A percentile compares a stretch with the other conserved stretches of the same genome.
Evolutionary conservation across 2,113 vertebrate species (phyloP).

Genomic region (Corythornis cristatus): DNA sequence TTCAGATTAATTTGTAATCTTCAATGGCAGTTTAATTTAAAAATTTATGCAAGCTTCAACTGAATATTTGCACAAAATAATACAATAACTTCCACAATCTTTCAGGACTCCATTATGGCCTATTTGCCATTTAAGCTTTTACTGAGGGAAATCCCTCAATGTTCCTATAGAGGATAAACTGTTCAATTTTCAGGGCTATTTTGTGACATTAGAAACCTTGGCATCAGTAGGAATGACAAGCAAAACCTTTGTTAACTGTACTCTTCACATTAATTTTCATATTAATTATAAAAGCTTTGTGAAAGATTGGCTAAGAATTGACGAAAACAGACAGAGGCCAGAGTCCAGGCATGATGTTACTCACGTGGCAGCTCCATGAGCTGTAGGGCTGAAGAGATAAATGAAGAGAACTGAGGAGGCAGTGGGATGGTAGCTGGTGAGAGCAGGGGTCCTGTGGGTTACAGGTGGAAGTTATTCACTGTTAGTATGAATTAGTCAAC

Average conservation of each 20-base stretch:
- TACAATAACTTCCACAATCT: neutral
- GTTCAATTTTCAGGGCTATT: neutral
- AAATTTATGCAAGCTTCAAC: neutral
- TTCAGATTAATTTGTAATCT: neutral
- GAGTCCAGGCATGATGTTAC: fast-evolving
- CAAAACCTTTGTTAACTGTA: neutral
- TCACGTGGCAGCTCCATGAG: fast-evolving
- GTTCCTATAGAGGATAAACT: neutral
- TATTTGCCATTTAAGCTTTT: neutral
- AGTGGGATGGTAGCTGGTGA: fast-evolving
- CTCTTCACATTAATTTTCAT: neutral
- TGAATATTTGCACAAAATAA: neutral
- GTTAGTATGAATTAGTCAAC: neutral
- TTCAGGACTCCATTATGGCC: neutral
- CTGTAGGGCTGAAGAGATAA: neutral
- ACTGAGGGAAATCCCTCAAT: neutral
- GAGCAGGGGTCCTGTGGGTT: neutral
- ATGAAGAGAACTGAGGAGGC: neutral
- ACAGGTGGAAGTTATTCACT: fast-evolving
- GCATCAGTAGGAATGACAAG: fast-evolving
- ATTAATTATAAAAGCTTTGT: neutral
- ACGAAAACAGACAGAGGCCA: neutral
- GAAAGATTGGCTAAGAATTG: neutral
- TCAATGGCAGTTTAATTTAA: neutral
- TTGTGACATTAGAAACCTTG: neutral